Evolutionary conservation across 2,113 vertebrate genomes (phyloP), one percentile per base, ranked within the genome.

Genomic region (Bubo scandiacus): DNA sequence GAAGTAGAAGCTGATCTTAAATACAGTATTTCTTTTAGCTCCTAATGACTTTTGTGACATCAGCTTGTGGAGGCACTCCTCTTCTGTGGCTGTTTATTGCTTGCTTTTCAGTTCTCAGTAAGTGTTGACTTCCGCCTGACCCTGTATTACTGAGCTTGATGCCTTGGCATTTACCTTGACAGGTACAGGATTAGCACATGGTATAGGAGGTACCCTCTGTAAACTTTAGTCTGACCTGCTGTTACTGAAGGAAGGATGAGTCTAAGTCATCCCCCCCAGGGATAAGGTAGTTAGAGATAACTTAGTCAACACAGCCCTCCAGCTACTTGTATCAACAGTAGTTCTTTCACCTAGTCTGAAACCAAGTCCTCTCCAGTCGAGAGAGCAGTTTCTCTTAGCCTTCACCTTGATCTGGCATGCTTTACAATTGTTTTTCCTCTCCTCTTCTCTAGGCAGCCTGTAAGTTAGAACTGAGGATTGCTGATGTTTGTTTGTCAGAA

Each of bases 1-100:
- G 84, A 79, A 91, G 91, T 34, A 65, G 78, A 59, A 87, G 67
- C 70, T 68, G 73, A 36, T 94, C 45, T 90, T 58, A 87, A 94
- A 59, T 19, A 43, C 4, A 30, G 9, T 66, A 38, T 80, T 88
- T 94, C 54, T 93, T 81, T 63, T 47, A 92, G 30, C 58, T 93
- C 36, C 36, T 47, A 72, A 54, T 45, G 58, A 42, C 0, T 4
- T 75, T 17, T 2, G 3, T 45, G 65, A 11, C 12, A n/a, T 13
- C 61, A 87, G 8, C 34, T 52, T 32, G 27, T 27, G 26, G 57
- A 74, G n/a, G 19, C 47, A 43, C 38, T 54, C 38, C 13, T 55
- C n/a, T 90, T 62, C 42, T 14, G 5, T 0, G 2, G 34, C 27
- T 90, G 34, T 49, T 86, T 34, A 21, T 40, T 0, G 1, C 62